A percentile compares a stretch with the other conserved stretches of the same genome.
These are phyloP conservation scores for Mastacembelus armatus DNA, from an alignment of 2,797 vertebrate species.

Conservation along the genomic window DNA sequence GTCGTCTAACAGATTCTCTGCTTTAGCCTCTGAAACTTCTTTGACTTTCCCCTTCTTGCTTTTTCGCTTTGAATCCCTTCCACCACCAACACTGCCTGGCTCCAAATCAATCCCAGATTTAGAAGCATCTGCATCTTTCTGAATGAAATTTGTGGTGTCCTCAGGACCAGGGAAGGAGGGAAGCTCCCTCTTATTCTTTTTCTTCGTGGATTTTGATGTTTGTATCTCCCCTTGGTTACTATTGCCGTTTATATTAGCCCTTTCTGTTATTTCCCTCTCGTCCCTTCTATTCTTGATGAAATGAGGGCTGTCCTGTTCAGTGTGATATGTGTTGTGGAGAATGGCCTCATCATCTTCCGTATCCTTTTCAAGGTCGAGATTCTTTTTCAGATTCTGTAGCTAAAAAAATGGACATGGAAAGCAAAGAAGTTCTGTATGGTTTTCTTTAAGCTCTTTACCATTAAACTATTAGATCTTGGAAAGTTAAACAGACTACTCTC, in stretches of 20 bases:
- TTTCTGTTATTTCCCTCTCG: constrained; percentile 80
- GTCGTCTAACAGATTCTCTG: constrained; percentile 69
- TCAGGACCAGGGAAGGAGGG: constrained; percentile 66
- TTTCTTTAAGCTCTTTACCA: neutral
- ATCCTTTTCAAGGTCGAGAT: constrained; percentile 85
- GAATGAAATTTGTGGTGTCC: constrained; percentile 53
- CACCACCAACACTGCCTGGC: constrained; percentile 36
- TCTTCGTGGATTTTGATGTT: constrained; percentile 74
- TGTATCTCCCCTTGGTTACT: constrained; percentile 75
- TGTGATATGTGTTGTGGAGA: constrained; percentile 82
- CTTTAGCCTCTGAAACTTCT: constrained; percentile 55
- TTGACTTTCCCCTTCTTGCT: constrained; percentile 79
- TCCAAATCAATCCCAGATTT: constrained; percentile 66
- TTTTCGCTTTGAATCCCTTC: constrained; percentile 67
- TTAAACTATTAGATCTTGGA: neutral
- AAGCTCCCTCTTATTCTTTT: constrained; percentile 83
- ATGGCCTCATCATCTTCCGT: constrained; percentile 83
- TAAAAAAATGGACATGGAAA: constrained; percentile 49
- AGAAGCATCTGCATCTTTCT: constrained; percentile 58
- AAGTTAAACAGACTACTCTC: neutral
- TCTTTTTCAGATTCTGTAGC: constrained; percentile 88
- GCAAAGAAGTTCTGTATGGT: neutral
- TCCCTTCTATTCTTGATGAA: constrained; percentile 87
- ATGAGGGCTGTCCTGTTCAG: constrained; percentile 83
- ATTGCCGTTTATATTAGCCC: constrained; percentile 81